Conservation (phyloP, 2,797 vertebrate species). For the Cryptoprocta ferox region DNA sequence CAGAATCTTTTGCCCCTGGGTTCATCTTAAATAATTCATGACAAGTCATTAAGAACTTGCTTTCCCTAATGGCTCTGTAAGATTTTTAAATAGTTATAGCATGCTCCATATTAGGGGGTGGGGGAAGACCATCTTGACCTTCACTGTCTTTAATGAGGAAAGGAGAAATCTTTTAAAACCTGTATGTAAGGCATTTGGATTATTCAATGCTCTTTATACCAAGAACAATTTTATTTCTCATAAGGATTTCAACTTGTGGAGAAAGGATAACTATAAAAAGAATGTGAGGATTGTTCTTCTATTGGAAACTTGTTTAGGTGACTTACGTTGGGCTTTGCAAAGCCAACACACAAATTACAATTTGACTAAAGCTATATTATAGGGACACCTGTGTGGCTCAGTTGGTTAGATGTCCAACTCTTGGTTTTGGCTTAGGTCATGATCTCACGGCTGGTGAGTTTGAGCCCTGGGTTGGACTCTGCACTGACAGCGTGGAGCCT, state of each 20-base stretch:
- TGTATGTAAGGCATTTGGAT: not conserved
- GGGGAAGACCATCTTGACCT: not conserved
- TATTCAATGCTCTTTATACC: not conserved
- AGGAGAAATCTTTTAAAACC: not conserved
- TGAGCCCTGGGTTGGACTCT: no score
- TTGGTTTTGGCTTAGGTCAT: no score
- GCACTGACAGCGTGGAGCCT: no score
- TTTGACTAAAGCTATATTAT: not conserved
- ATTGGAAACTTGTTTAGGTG: not conserved
- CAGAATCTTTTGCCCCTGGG: not conserved
- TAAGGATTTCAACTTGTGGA: not conserved
- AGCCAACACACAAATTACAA: not conserved
- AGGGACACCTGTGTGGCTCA: not conserved
- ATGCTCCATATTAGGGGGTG: not conserved
- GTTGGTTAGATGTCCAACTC: no score
- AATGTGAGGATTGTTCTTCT: not conserved
- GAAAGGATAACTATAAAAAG: not conserved
- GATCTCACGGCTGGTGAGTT: no score
- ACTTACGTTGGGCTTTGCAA: not conserved
- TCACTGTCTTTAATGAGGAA: not conserved
- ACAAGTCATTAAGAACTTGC: not conserved
- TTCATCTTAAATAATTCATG: not conserved
- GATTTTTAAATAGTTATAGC: not conserved
- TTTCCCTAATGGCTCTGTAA: not conserved
- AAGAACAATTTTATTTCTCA: constrained; percentile 7